Conservation (phyloP, 2,888 invertebrate genomes). For the Myathropa florea region DNA sequence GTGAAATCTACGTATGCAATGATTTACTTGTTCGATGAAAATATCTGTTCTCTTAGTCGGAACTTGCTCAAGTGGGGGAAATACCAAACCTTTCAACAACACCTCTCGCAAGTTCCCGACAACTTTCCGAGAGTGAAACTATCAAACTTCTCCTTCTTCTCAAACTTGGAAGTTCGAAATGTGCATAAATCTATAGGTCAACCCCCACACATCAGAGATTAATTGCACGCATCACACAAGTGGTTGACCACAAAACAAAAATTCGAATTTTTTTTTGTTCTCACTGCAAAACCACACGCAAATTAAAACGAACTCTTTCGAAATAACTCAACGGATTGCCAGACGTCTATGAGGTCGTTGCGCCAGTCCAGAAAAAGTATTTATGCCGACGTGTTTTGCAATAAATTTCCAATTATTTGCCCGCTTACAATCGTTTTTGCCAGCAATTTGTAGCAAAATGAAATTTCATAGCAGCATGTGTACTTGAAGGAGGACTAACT, state of each 20-base stretch:
- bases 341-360: background rate
- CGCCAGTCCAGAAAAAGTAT: background rate
- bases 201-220: too few species aligned
- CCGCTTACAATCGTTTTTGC: background rate
- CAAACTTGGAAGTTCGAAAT: too few species aligned
- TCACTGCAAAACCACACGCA: background rate
- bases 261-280: background rate
- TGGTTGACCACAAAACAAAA: background rate
- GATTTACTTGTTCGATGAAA: too few species aligned
- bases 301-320: background rate
- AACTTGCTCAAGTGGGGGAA: too few species aligned
- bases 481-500: conserved; percentile 14
- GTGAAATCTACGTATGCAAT: too few species aligned
- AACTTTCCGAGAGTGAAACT: too few species aligned
- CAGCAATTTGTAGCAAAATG: background rate
- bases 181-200: too few species aligned
- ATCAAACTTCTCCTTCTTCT: too few species aligned
- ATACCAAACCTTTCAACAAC: too few species aligned
- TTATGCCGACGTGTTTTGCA: background rate
- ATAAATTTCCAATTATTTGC: conserved; percentile 4
- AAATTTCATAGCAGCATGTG: background rate
- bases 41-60: too few species aligned
- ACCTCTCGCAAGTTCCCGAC: too few species aligned
- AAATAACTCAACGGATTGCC: background rate
- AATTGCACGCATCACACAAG: too few species aligned